These are phyloP conservation scores for Penaeus japonicus DNA, from an alignment of 1,140 invertebrate genomes.

Conservation along the genomic window DNA sequence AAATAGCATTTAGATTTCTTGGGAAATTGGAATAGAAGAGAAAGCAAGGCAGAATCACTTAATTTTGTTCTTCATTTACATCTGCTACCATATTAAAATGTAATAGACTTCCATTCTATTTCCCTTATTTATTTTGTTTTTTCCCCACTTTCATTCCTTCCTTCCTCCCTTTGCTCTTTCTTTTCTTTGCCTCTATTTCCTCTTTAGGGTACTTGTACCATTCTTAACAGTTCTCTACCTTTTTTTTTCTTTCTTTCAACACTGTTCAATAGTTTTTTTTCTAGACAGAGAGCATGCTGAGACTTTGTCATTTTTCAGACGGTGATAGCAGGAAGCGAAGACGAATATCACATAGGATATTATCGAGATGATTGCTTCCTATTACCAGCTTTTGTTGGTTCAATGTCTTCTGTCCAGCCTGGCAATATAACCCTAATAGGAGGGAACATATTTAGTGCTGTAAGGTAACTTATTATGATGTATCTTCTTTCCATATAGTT, in stretches of 20 bases:
- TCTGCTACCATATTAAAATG: no score
- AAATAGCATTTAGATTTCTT: not conserved
- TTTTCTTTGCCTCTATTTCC: no score
- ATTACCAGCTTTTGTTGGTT: conserved; percentile 78
- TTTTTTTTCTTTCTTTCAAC: not conserved
- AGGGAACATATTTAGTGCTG: conserved; percentile 85
- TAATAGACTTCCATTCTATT: no score
- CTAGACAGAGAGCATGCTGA: no score
- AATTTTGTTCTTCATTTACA: no score
- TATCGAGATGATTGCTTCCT: conserved; percentile 83
- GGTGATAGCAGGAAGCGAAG: conserved; percentile 74
- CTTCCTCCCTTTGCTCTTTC: no score
- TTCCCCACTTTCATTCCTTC: no score
- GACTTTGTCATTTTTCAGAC: conserved; percentile 67
- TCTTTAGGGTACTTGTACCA: not conserved
- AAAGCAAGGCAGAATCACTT: no score
- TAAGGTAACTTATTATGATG: conserved; percentile 71
- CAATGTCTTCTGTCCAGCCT: conserved; percentile 75
- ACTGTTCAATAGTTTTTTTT: no score
- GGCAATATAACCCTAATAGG: conserved; percentile 76
- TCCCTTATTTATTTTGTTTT: no score
- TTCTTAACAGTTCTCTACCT: not conserved
- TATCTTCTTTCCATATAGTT: no score
- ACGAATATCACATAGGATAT: conserved; percentile 85
- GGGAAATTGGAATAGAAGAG: no score